Evolutionary conservation across 1,140 invertebrate genomes (phyloP).

Genomic region (Akabosia matsudoensis): DNA sequence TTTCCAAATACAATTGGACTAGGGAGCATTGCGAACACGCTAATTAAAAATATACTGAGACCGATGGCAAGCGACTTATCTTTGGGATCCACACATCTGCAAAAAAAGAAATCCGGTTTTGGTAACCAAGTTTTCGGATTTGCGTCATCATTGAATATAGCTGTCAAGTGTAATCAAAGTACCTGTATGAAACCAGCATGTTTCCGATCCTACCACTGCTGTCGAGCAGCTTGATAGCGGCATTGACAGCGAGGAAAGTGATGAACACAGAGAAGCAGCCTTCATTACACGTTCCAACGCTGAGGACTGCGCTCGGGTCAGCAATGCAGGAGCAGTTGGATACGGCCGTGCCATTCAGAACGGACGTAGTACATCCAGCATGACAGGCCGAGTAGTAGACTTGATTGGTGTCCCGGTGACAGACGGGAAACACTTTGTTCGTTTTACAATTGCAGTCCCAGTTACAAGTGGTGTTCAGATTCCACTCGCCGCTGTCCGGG

Average conservation of each 20-base stretch:
- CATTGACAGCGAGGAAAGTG: slow-evolving; percentile 43
- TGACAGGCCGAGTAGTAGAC: slow-evolving; percentile 49
- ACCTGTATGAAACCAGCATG: slow-evolving; percentile 47
- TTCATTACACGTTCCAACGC: slow-evolving; percentile 44
- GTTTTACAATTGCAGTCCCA: slow-evolving; percentile 35
- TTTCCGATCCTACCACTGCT: slow-evolving; percentile 48
- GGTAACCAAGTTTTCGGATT: too few species aligned
- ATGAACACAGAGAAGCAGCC: slow-evolving; percentile 45
- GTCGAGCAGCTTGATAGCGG: slow-evolving; percentile 43
- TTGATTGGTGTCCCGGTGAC: slow-evolving; percentile 41
- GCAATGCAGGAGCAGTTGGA: slow-evolving; percentile 19
- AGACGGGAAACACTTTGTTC: slow-evolving; percentile 46
- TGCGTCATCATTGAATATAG: not conserved
- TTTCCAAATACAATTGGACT: slow-evolving; percentile 69
- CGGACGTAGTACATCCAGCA: slow-evolving; percentile 47
- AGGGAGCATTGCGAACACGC: slow-evolving; percentile 64
- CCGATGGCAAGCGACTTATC: slow-evolving; percentile 67
- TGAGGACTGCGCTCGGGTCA: slow-evolving; percentile 22
- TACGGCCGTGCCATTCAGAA: slow-evolving; percentile 28
- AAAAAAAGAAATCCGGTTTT: slow-evolving; percentile 46
- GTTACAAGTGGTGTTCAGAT: slow-evolving; percentile 40
- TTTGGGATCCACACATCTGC: slow-evolving; percentile 58
- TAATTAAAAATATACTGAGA: slow-evolving; percentile 60
- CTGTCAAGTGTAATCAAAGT: not conserved
- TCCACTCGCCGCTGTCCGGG: slow-evolving; percentile 16